Conservation (phyloP, 2,113 vertebrate species). For the Tachysurus vachellii region DNA sequence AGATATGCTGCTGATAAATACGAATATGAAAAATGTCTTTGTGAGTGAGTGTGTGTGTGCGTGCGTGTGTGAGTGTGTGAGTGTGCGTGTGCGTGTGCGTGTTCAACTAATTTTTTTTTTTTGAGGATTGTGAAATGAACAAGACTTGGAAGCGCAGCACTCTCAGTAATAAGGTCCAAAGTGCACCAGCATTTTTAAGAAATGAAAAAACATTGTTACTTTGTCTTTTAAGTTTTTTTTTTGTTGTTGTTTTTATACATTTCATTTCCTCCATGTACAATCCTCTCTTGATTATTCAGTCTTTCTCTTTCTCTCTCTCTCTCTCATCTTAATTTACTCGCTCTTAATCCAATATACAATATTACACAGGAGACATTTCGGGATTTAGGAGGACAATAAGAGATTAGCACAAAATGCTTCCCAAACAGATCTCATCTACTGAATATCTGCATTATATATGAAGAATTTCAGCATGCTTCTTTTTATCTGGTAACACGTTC, state of each 20-base stretch:
- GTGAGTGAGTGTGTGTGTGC: background rate
- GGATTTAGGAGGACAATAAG: background rate
- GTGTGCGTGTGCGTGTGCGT: background rate
- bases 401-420: background rate
- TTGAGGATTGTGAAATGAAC: conserved; percentile 33
- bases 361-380: background rate
- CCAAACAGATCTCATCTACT: background rate
- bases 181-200: conserved; percentile 31
- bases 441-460: background rate
- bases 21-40: background rate
- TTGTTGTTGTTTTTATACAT: background rate
- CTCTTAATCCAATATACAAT: background rate
- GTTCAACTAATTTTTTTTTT: background rate
- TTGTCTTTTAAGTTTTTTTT: background rate
- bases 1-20: conserved; percentile 15
- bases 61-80: background rate
- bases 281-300: background rate
- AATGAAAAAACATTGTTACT: background rate
- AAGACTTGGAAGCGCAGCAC: conserved; percentile 35
- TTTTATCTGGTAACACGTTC: background rate
- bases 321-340: background rate
- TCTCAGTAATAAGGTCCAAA: conserved; percentile 53
- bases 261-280: background rate
- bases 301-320: background rate
- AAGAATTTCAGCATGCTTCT: background rate